A percentile compares a stretch with the other conserved stretches of the same genome.
Evolutionary conservation across 2,888 invertebrate species (phyloP).

Genomic region (Eupithecia inturbata): DNA sequence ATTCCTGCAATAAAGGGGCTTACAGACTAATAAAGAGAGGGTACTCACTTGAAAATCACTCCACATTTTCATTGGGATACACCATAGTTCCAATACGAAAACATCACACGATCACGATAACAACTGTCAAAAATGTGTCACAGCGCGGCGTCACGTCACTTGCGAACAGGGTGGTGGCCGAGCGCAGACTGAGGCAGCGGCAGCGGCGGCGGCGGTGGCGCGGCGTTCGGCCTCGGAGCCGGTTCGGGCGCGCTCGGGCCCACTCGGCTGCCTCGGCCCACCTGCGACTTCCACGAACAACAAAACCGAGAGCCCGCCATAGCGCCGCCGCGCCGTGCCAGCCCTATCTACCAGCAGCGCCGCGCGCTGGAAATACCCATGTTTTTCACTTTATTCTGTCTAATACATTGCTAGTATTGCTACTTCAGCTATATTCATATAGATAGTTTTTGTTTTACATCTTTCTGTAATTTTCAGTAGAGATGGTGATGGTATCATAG

Average conservation of each 20-base stretch:
- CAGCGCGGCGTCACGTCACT: slow-evolving; percentile 74
- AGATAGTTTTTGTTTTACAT: slow-evolving; percentile 11
- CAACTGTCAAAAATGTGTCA: slow-evolving; percentile 80
- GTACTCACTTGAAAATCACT: slow-evolving; percentile 82
- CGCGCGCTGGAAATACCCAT: slow-evolving; percentile 59
- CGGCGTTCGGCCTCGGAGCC: slow-evolving; percentile 55
- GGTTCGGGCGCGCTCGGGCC: slow-evolving; percentile 56
- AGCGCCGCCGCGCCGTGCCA: slow-evolving; percentile 57
- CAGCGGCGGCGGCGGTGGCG: slow-evolving; percentile 47
- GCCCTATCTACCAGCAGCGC: slow-evolving; percentile 52
- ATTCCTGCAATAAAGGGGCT: slow-evolving; percentile 20
- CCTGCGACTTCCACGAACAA: slow-evolving; percentile 81
- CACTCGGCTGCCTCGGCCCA: slow-evolving; percentile 65
- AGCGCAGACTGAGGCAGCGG: slow-evolving; percentile 74
- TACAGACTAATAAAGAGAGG: slow-evolving; percentile 18
- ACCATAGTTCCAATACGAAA: slow-evolving; percentile 84
- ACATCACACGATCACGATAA: slow-evolving; percentile 83
- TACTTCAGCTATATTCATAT: slow-evolving; percentile 17
- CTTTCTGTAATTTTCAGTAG: neutral
- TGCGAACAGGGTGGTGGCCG: slow-evolving; percentile 71
- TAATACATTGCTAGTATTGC: slow-evolving; percentile 21
- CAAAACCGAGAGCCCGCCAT: slow-evolving; percentile 65
- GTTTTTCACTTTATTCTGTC: slow-evolving; percentile 48
- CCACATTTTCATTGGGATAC: slow-evolving; percentile 84
- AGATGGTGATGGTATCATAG: neutral